Base-by-base conservation (phyloP, 2,888 invertebrate species). In the Argyresthia albistria region DNA sequence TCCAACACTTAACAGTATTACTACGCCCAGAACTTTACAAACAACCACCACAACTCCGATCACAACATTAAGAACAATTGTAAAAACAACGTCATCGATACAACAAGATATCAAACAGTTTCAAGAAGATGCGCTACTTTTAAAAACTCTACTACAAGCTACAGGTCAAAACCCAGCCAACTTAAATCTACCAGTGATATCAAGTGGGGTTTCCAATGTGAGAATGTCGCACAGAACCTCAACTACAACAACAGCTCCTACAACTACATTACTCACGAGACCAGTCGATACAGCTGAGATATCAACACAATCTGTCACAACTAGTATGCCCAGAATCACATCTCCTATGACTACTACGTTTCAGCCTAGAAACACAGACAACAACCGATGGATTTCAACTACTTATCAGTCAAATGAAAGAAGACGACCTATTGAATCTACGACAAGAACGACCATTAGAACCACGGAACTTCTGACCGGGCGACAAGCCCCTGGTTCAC, bases 31-130 rank as follows among this genome's bases (percentile, higher is more conserved):
- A 35, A 59, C 60, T 8, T 56, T 61, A 10, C 57, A 58, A n/a
- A 58, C 57, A 16, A 9, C 15, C 8, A 62, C 60, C 60, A 51
- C 60, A 9, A 57, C 57, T 15, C 39, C 37, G 12, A 62, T 59
- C 60, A 50, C 60, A 1, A 61, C 64, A 47, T 62, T 58, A 51
- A 61, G 59, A 50, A 58, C 61, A 35, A 70, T 71, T 61, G 68
- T 73, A 12, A 74, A 77, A 14, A 82, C 83, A 48, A 56, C 66
- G 10, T 73, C 81, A 11, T 80, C 83, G 36, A 70, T 88, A 53
- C 77, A 87, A 64, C 84, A 86, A 25, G 88, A 88, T 54, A 73
- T 88, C 11, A 74, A 71, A 52, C 83, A 86, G 56, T 82, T 82
- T 59, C 80, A 88, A 63, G 80, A 87, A 66, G 88, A 88, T 54